phyloP scores from a whole-genome alignment of 2,113 vertebrate genomes.

The Mus spicilegus region DNA sequence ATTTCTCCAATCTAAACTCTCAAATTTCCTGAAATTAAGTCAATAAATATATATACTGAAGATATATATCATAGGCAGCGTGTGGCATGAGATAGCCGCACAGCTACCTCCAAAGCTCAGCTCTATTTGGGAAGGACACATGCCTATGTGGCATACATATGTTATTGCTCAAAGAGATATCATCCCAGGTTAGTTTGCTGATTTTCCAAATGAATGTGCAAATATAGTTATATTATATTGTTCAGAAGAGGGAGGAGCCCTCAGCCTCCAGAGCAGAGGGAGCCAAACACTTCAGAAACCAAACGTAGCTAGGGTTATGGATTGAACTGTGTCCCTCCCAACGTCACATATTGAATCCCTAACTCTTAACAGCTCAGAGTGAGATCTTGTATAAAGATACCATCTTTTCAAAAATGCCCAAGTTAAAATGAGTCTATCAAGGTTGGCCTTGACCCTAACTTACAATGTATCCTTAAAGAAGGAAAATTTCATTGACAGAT shows the following conservation, averaged over 20 bases:
- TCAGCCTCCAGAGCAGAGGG: neutral
- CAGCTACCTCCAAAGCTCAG: neutral
- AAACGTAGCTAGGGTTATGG: neutral
- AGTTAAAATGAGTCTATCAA: neutral
- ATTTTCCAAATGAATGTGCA: neutral
- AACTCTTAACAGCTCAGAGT: neutral
- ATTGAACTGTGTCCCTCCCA: neutral
- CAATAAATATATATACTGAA: neutral
- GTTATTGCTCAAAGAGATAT: neutral
- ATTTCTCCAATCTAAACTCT: neutral
- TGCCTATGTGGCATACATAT: too few relatives aligned
- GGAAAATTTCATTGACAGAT: neutral
- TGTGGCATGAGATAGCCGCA: neutral
- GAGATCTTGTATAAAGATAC: neutral
- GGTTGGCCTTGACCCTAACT: neutral
- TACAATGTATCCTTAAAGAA: neutral
- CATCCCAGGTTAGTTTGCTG: neutral
- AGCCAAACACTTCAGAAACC: neutral
- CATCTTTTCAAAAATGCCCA: neutral
- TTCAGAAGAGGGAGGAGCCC: neutral
- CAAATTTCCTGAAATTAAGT: conserved; percentile 33
- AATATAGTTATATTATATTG: neutral
- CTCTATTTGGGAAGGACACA: neutral
- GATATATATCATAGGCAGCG: too few relatives aligned
- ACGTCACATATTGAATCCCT: neutral